Percentiles rank a stretch among this genome's conserved stretches.
These are phyloP conservation scores for Nesogale talazaci DNA, from an alignment of 2,113 vertebrate genomes.

Conservation along the genomic window DNA sequence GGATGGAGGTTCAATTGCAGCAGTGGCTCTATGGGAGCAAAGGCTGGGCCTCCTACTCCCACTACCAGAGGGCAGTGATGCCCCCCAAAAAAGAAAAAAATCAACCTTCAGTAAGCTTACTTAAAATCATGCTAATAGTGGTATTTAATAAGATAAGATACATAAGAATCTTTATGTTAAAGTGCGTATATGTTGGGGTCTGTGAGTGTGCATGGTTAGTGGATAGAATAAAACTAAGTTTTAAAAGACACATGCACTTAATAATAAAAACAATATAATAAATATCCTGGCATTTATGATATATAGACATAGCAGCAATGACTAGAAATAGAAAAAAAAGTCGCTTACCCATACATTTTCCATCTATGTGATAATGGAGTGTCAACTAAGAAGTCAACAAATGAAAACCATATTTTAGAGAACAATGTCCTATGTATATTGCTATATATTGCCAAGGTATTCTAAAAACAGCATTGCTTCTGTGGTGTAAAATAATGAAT, in stretches of 20 bases:
- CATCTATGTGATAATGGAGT: neutral
- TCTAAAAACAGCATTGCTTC: neutral
- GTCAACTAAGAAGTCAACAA: neutral
- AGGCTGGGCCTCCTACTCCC: too few species aligned
- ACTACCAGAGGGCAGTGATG: too few species aligned
- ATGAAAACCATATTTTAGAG: neutral
- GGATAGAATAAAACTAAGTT: neutral
- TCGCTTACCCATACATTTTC: neutral
- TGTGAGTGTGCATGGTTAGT: neutral
- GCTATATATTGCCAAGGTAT: neutral
- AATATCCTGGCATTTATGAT: neutral
- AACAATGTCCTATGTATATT: neutral
- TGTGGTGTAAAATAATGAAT: too few species aligned
- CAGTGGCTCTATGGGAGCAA: too few species aligned
- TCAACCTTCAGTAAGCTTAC: neutral
- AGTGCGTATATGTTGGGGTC: too few species aligned
- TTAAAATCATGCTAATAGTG: neutral
- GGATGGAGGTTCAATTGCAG: too few species aligned
- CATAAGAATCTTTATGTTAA: neutral
- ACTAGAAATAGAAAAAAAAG: neutral
- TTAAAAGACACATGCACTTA: neutral
- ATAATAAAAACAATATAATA: neutral
- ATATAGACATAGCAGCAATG: neutral
- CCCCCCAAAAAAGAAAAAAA: too few species aligned
- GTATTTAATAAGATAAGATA: neutral